Conservation (phyloP, 2,797 vertebrate species). For the Hippocampus kuda region DNA sequence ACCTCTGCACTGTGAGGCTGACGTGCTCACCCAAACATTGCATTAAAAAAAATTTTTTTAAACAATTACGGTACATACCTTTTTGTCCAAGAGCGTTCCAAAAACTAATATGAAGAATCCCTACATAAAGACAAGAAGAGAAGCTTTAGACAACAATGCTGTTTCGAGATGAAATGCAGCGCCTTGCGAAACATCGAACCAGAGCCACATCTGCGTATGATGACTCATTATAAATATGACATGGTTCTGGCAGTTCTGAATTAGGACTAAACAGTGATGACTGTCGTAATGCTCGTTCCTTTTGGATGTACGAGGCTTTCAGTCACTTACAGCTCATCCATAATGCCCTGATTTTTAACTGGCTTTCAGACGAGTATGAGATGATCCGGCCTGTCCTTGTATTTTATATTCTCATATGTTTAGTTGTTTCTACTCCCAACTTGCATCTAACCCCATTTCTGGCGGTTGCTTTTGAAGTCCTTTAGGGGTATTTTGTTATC, state of each 20-base stretch:
- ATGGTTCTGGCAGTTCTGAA: too few species aligned
- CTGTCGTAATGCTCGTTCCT: too few species aligned
- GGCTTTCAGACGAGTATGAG: too few species aligned
- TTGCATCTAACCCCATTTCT: neutral
- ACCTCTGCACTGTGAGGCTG: too few species aligned
- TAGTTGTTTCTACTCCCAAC: neutral
- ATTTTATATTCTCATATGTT: neutral
- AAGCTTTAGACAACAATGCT: neutral
- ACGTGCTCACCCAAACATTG: too few species aligned
- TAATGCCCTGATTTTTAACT: too few species aligned
- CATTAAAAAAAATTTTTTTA: neutral
- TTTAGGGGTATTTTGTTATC: neutral
- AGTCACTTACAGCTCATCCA: too few species aligned
- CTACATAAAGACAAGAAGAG: conserved; percentile 31
- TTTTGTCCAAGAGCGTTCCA: conserved; percentile 56
- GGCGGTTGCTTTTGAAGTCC: neutral
- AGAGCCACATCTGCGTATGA: too few species aligned
- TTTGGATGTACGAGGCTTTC: too few species aligned
- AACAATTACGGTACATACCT: conserved; percentile 30
- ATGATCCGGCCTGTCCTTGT: too few species aligned
- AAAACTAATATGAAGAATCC: conserved; percentile 61
- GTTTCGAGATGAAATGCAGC: neutral
- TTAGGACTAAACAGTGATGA: too few species aligned
- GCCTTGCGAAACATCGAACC: neutral
- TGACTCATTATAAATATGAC: too few species aligned